A percentile compares a stretch with the other conserved stretches of the same genome.
Evolutionary conservation across 2,797 vertebrate species (phyloP).

Genomic region (Coreius guichenoti): DNA sequence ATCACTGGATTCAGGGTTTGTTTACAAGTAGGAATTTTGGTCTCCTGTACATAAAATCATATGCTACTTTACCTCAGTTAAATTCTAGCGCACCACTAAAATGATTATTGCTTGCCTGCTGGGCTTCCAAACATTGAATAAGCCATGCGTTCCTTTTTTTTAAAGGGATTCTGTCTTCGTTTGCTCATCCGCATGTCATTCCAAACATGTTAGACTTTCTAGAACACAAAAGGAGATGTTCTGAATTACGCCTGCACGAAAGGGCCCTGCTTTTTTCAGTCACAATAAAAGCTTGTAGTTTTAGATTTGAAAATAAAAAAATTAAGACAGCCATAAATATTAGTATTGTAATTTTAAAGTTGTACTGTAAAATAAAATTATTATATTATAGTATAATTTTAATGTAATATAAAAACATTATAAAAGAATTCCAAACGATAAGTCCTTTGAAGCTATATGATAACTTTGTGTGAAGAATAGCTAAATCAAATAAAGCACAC

Average conservation of each 20-base stretch:
- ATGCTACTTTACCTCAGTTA: constrained; percentile 47
- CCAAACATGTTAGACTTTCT: constrained; percentile 21
- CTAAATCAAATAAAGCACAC: background rate
- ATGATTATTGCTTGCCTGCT: constrained; percentile 47
- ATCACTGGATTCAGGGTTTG: constrained; percentile 28
- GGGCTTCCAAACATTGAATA: constrained; percentile 30
- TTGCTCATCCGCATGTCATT: constrained; percentile 9
- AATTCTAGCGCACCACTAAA: constrained; percentile 31
- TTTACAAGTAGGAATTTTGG: constrained; percentile 29
- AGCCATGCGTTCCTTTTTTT: background rate
- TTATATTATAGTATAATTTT: background rate
- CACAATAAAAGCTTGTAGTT: background rate
- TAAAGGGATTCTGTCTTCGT: background rate
- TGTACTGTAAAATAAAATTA: background rate
- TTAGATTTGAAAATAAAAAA: background rate
- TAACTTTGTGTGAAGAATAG: background rate
- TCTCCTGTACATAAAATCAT: constrained; percentile 31
- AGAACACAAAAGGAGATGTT: constrained; percentile 4
- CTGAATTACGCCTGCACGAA: background rate
- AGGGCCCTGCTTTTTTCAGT: background rate
- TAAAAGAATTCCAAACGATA: background rate
- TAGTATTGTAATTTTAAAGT: background rate
- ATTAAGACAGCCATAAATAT: background rate
- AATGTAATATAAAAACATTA: no score
- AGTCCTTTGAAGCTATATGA: background rate